Base-by-base conservation (phyloP, 2,888 invertebrate genomes). In the Microdon myrmicae region DNA sequence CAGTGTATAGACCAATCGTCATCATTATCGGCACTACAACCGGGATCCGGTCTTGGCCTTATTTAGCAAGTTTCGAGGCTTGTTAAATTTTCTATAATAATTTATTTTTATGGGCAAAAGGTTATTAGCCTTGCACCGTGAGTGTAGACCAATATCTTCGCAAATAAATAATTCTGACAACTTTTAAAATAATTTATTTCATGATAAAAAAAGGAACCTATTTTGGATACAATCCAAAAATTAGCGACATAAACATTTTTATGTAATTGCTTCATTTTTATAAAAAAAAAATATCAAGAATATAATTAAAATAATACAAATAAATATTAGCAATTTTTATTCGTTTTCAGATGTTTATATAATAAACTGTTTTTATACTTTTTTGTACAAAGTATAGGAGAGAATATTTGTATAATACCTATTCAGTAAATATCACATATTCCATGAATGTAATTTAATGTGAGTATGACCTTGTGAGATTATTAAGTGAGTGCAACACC, bases 341-440 rank as follows among this genome's bases (percentile, higher is more conserved):
- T 22, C 8, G 6, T 6, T 6, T 22, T 5, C 5, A 22, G 8
- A 6, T 22, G 8, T 22, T 22, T 22, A 22, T 22, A 6, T 6
- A 22, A 22, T 22, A 22, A n/a, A n/a, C n/a, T n/a, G n/a, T n/a
- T n/a, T n/a, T n/a, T n/a, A n/a, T n/a, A n/a, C n/a, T n/a, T n/a
- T n/a, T n/a, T n/a, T n/a, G n/a, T n/a, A n/a, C n/a, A 10, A 34
- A 35, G 12, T 25, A 29, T 56, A 39, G 26, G 35, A 49, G 56
- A 61, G 59, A 48, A 48, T 44, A 47, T 54, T 34, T 59, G 32
- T 54, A 53, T 66, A 59, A 66, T 59, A 59, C 59, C 53, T 66
- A 66, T 58, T 43, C 37, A 66, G 66, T 66, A 66, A 66, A 66
- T 66, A 66, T 66, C 66, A 66, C 66, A 66, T 59, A 64, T 41